phyloP scores from a whole-genome alignment of 2,797 vertebrate genomes.

The Thripadectes ignobilis region DNA sequence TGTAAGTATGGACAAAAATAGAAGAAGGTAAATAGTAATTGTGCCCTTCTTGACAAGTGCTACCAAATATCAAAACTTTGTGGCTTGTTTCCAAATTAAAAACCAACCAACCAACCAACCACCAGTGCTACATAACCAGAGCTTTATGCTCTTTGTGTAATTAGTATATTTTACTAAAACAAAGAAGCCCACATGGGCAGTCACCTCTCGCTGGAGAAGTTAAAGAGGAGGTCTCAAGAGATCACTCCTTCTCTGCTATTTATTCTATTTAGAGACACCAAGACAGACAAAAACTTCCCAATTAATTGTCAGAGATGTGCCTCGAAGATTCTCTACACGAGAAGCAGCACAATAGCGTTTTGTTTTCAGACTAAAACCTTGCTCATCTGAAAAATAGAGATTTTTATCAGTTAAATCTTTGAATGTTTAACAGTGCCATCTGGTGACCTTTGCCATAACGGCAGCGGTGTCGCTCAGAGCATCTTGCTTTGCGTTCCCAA shows the following conservation, averaged over 20 bases:
- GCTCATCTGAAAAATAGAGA: neutral
- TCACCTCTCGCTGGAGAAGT: neutral
- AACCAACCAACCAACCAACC: too few species aligned
- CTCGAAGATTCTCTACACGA: neutral
- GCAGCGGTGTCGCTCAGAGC: neutral
- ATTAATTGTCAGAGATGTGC: neutral
- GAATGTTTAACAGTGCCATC: constrained; percentile 63
- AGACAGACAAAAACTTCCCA: neutral
- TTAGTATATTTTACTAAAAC: neutral
- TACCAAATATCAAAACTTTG: rapidly evolving
- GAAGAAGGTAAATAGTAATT: neutral
- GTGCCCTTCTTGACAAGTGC: neutral
- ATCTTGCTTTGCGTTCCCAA: rapidly evolving
- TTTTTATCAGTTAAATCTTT: constrained; percentile 18
- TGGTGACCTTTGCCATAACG: constrained; percentile 64
- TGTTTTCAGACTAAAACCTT: neutral
- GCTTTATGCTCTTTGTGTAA: rapidly evolving
- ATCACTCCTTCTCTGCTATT: neutral
- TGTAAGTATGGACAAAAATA: neutral
- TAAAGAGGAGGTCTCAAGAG: neutral
- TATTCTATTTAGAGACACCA: neutral
- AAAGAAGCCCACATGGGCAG: neutral
- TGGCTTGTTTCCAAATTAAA: neutral
- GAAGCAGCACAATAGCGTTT: neutral
- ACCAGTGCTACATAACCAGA: neutral